These are phyloP conservation scores for Lithophane semibrunnea DNA, from an alignment of 2,888 invertebrate genomes.

Conservation along the genomic window DNA sequence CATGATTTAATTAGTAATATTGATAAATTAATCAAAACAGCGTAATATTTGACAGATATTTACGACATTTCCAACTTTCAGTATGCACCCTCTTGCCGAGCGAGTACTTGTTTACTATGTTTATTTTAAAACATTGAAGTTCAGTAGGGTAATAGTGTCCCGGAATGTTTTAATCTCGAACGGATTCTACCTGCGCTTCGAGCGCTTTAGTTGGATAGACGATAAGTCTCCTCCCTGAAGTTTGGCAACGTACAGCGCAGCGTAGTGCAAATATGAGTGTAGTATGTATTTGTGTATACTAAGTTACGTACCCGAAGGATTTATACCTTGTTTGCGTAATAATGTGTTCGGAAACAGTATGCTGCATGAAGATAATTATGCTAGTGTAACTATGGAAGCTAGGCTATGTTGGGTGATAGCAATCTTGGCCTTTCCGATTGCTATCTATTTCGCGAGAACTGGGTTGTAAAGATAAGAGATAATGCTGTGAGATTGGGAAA, in stretches of 20 bases:
- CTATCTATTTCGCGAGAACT: slow-evolving; percentile 48
- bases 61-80: neutral
- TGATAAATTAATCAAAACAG: neutral
- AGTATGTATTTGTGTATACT: slow-evolving; percentile 23
- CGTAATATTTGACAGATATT: neutral
- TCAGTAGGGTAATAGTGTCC: slow-evolving; percentile 27
- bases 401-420: slow-evolving; percentile 35
- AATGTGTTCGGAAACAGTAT: slow-evolving; percentile 32
- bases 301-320: slow-evolving; percentile 37
- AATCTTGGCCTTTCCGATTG: slow-evolving; percentile 35
- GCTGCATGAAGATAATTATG: slow-evolving; percentile 11
- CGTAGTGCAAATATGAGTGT: slow-evolving; percentile 39
- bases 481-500: slow-evolving; percentile 33
- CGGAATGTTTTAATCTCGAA: slow-evolving; percentile 51
- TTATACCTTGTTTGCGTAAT: slow-evolving; percentile 50
- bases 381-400: slow-evolving; percentile 8
- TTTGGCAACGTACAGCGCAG: slow-evolving; percentile 42
- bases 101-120: slow-evolving; percentile 41
- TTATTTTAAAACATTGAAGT: slow-evolving; percentile 23
- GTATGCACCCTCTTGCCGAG: neutral
- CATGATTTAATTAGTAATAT: neutral
- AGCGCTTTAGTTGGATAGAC: slow-evolving; percentile 50
- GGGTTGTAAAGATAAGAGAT: slow-evolving; percentile 36
- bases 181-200: slow-evolving; percentile 38
- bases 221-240: slow-evolving; percentile 35